Conservation (phyloP, 2,113 vertebrate genomes). For the Tenrec ecaudatus region DNA sequence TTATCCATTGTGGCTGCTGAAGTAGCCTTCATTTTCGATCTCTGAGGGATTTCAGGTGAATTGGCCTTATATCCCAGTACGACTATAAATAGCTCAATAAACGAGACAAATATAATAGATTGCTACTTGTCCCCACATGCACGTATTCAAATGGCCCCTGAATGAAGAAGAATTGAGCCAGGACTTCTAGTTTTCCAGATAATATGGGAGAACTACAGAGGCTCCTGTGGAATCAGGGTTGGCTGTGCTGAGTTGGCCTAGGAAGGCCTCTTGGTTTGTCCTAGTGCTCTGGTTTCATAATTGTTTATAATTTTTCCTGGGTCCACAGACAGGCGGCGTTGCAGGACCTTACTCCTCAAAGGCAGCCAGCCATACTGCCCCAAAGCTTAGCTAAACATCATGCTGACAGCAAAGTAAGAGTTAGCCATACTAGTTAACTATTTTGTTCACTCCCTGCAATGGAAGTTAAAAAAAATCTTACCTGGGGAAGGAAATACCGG, state of each 20-base stretch:
- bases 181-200: not conserved
- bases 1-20: not conserved
- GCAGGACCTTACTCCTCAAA: slow-evolving; percentile 65
- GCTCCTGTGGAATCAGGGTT: slow-evolving; percentile 15
- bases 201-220: not conserved
- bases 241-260: slow-evolving; percentile 63
- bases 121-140: not conserved
- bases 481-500: slow-evolving; percentile 27
- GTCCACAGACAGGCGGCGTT: slow-evolving; percentile 80
- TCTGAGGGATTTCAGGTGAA: slow-evolving; percentile 20
- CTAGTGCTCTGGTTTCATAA: slow-evolving; percentile 83
- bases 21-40: slow-evolving; percentile 45
- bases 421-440: not conserved
- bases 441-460: slow-evolving; percentile 29
- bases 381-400: slow-evolving; percentile 35
- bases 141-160: not conserved
- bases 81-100: not conserved
- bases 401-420: slow-evolving; percentile 30
- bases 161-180: not conserved
- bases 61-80: not conserved
- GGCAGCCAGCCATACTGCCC: slow-evolving; percentile 38
- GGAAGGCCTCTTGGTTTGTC: slow-evolving; percentile 76
- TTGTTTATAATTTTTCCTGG: slow-evolving; percentile 71
- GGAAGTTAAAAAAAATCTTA: slow-evolving; percentile 35
- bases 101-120: not conserved